phyloP scores from a whole-genome alignment of 2,797 vertebrate genomes.

The Silurus aristotelis region DNA sequence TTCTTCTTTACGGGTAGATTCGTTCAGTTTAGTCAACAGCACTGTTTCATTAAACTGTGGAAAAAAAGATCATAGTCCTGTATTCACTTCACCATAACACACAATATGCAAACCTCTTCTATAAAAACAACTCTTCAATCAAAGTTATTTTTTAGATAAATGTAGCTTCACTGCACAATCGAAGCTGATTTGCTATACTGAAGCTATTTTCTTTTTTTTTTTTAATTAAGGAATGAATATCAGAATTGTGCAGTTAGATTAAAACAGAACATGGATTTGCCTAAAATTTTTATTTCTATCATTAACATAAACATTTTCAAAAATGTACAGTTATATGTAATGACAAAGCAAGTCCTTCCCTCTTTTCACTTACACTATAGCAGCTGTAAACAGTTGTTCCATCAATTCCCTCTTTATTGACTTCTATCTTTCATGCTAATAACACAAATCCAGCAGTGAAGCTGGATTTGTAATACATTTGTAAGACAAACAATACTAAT shows the following conservation, averaged over 20 bases:
- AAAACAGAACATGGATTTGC: not conserved
- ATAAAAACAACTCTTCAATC: not conserved
- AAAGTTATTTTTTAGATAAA: not conserved
- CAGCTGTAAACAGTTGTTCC: not conserved
- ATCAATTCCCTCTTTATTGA: not conserved
- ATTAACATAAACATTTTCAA: no score
- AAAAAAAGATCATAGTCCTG: not conserved
- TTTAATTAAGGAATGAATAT: not conserved
- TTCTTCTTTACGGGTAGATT: not conserved
- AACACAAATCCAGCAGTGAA: not conserved
- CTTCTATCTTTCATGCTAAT: not conserved
- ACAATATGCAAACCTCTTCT: not conserved
- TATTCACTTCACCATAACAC: slow-evolving; percentile 2
- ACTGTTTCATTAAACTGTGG: not conserved
- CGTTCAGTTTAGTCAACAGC: not conserved
- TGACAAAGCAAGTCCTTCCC: no score
- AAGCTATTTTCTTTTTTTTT: not conserved
- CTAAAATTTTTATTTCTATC: no score
- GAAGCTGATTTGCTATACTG: not conserved
- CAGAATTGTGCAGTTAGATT: not conserved
- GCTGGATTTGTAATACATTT: no score
- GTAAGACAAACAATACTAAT: not conserved
- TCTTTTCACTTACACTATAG: no score
- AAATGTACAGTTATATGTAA: no score
- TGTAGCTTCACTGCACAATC: not conserved